Conservation (phyloP, 2,888 invertebrate genomes). For the Fragum sueziense region DNA sequence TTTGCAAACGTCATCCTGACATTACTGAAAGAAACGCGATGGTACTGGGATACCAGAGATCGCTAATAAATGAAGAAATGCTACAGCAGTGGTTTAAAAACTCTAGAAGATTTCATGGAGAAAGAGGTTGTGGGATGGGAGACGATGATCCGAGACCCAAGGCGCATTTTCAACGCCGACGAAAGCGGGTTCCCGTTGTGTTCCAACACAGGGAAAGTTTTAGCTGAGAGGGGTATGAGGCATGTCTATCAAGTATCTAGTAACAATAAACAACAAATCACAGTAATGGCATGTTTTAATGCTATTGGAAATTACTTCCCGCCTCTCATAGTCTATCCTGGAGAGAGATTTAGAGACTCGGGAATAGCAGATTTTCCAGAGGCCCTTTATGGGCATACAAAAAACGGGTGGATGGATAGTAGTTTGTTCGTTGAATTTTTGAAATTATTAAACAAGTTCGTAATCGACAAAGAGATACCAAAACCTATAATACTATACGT, state of each 20-base stretch:
- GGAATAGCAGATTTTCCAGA: constrained; percentile 29
- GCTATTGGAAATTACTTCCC: constrained; percentile 14
- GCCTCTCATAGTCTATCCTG: constrained; percentile 35
- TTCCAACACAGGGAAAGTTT: constrained; percentile 28
- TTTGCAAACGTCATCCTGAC: constrained; percentile 16
- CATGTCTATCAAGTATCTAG: constrained; percentile 25
- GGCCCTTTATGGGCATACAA: constrained; percentile 27
- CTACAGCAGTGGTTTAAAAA: constrained; percentile 28
- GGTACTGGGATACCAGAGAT: constrained; percentile 23
- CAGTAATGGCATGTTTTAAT: constrained; percentile 45
- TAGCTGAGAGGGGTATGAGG: constrained; percentile 1
- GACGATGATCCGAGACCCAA: constrained; percentile 13
- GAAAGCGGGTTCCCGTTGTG: constrained; percentile 21
- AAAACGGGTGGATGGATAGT: constrained; percentile 54
- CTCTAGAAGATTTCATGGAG: constrained; percentile 15
- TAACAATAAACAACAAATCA: constrained; percentile 43
- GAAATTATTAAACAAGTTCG: constrained; percentile 1
- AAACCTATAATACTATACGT: constrained; percentile 43
- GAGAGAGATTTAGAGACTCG: constrained; percentile 41
- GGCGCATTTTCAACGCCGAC: constrained; percentile 29
- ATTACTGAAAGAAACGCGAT: background rate
- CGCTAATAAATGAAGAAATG: constrained; percentile 17
- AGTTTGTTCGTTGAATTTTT: constrained; percentile 43
- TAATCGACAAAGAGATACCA: background rate
- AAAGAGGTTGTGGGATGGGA: constrained; percentile 18